Evolutionary conservation across 2,797 vertebrate genomes (phyloP).

Genomic region (Leuciscus waleckii): DNA sequence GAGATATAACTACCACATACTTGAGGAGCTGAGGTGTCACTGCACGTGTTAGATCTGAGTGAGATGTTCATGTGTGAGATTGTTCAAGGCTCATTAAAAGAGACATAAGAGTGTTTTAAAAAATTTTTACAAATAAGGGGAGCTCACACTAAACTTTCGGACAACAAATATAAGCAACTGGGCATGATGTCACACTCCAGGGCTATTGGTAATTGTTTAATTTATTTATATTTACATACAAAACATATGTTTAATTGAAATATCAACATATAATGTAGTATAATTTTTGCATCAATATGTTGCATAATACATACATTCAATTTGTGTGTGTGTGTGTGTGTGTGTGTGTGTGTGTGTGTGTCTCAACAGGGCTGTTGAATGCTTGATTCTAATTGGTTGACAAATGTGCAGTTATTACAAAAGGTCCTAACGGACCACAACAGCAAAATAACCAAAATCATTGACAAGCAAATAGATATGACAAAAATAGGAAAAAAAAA

Average conservation of each 20-base stretch:
- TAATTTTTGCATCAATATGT: no score
- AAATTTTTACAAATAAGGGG: not conserved
- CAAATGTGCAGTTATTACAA: no score
- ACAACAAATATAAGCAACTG: not conserved
- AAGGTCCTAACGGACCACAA: no score
- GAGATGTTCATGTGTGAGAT: constrained; percentile 37
- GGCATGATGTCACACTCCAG: not conserved
- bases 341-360: no score
- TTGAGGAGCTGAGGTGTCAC: constrained; percentile 26
- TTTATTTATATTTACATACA: not conserved
- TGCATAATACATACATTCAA: no score
- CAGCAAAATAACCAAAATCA: no score
- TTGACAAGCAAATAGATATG: no score
- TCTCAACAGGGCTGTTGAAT: no score
- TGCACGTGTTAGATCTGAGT: constrained; percentile 36
- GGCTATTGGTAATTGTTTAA: not conserved
- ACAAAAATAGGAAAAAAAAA: no score
- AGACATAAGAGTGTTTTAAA: not conserved
- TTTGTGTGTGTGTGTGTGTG: no score
- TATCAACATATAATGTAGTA: not conserved
- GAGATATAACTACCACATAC: constrained; percentile 10
- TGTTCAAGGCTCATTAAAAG: constrained; percentile 22
- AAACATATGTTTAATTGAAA: not conserved
- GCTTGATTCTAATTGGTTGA: no score
- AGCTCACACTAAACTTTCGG: not conserved